These are phyloP conservation scores for Gorsachius magnificus DNA, from an alignment of 2,797 vertebrate genomes.

Conservation along the genomic window DNA sequence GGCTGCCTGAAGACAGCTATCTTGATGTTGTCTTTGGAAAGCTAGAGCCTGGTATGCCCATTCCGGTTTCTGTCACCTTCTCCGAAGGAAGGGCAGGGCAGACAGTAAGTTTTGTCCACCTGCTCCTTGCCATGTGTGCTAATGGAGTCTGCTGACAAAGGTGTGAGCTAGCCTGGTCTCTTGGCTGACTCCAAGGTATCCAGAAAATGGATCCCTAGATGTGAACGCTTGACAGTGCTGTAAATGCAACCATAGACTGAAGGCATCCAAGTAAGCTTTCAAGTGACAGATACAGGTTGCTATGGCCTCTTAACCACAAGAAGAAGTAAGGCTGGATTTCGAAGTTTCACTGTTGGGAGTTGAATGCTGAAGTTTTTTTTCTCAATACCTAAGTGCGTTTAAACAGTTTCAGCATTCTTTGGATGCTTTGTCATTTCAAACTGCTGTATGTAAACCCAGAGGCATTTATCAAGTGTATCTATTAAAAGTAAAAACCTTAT, in stretches of 20 bases:
- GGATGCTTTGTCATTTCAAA: background rate
- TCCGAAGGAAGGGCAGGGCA: background rate
- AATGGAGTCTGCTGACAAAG: background rate
- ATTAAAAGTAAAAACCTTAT: background rate
- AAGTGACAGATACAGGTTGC: background rate
- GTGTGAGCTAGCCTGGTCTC: background rate
- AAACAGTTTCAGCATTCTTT: background rate
- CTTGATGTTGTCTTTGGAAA: background rate
- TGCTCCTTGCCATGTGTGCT: background rate
- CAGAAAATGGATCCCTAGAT: background rate
- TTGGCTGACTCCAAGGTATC: background rate
- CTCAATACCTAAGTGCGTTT: background rate
- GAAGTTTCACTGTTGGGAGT: background rate
- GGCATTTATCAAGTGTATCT: background rate
- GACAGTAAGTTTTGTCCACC: background rate
- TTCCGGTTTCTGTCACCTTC: background rate
- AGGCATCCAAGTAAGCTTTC: background rate
- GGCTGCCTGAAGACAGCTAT: background rate
- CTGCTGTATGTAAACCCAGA: background rate
- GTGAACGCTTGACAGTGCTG: background rate
- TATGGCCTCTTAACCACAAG: background rate
- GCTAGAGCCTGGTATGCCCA: background rate
- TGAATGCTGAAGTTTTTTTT: background rate
- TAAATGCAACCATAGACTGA: accelerated
- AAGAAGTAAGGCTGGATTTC: background rate